Conservation (phyloP, 2,888 invertebrate genomes). For the Dasypogon diadema region DNA sequence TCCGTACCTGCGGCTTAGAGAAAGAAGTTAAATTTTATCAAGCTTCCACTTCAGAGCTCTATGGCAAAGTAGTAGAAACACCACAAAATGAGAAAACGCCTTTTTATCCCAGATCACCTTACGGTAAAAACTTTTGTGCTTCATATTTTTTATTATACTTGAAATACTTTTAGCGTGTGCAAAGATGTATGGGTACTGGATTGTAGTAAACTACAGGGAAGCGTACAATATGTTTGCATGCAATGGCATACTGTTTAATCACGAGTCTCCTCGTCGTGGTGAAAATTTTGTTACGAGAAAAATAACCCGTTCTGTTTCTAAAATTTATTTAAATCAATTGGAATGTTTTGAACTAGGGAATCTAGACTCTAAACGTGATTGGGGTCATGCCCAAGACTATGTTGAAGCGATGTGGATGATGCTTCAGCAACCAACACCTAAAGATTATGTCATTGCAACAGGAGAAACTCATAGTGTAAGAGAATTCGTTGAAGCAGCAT, state of each 20-base stretch:
- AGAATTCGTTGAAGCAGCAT: constrained; percentile 95
- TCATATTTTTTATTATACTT: constrained; percentile 33
- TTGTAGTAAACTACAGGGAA: constrained; percentile 94
- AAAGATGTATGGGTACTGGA: constrained; percentile 96
- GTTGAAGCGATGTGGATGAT: constrained; percentile 99
- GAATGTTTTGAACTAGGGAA: constrained; percentile 92
- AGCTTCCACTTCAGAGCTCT: constrained; percentile 95
- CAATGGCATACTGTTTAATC: constrained; percentile 96
- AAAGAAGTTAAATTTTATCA: constrained; percentile 90
- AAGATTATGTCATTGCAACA: constrained; percentile 98
- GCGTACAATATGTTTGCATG: constrained; percentile 96
- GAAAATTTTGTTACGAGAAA: constrained; percentile 99
- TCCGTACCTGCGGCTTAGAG: constrained; percentile 87
- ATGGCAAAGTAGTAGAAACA: constrained; percentile 91
- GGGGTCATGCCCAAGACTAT: constrained; percentile 98
- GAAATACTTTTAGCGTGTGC: constrained; percentile 80
- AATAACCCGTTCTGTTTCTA: constrained; percentile 97
- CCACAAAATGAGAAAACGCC: constrained; percentile 96
- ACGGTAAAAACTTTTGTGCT: no score
- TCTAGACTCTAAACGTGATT: constrained; percentile 94
- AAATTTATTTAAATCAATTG: constrained; percentile 90
- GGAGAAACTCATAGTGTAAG: constrained; percentile 95
- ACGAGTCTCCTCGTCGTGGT: constrained; percentile 94
- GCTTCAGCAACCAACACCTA: constrained; percentile 91
- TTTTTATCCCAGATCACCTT: constrained; percentile 96